These are phyloP conservation scores for Cosmopolites sordidus DNA, from an alignment of 2,888 invertebrate species.

Conservation along the genomic window DNA sequence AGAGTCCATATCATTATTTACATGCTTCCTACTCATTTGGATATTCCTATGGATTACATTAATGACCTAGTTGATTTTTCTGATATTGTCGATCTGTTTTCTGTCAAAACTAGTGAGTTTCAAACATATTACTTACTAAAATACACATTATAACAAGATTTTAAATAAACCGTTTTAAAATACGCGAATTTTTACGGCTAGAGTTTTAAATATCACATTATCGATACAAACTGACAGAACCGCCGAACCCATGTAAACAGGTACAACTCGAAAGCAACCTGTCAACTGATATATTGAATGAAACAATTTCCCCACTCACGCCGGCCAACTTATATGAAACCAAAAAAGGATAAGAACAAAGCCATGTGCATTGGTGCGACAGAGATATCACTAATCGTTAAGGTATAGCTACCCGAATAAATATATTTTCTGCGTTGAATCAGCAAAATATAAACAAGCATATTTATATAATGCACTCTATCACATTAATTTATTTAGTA, in stretches of 20 bases:
- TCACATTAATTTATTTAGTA: no score
- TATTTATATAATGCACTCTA: no score
- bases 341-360: no score
- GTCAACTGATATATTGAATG: constrained; percentile 11
- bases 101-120: neutral
- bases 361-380: no score
- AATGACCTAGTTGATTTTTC: constrained; percentile 29
- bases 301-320: constrained; percentile 7
- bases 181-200: constrained; percentile 1
- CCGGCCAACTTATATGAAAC: no score
- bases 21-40: constrained; percentile 34
- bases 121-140: neutral
- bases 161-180: neutral
- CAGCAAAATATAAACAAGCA: no score
- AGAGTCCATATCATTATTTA: constrained; percentile 44
- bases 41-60: constrained; percentile 11
- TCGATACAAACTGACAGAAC: constrained; percentile 1
- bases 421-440: no score
- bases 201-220: constrained; percentile 8
- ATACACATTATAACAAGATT: neutral
- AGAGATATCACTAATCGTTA: no score
- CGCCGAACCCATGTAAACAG: constrained; percentile 15
- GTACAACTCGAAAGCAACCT: constrained; percentile 12
- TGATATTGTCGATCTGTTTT: constrained; percentile 5
- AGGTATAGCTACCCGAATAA: no score